Percentiles rank a stretch among this genome's conserved stretches.
Evolutionary conservation across 2,797 vertebrate species (phyloP).

Genomic region (Prunella strophiata): DNA sequence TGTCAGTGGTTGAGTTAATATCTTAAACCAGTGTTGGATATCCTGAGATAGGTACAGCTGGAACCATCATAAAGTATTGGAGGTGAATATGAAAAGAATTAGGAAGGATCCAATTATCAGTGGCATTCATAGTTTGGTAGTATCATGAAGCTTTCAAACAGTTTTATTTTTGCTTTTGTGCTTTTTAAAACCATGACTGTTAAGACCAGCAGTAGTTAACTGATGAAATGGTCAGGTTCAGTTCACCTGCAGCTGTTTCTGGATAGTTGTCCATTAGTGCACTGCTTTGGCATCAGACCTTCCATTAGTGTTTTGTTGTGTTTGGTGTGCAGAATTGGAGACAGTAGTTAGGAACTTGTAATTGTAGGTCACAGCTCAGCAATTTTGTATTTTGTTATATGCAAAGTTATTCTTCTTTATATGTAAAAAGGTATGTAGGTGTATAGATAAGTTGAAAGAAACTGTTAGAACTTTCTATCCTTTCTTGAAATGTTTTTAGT

Average conservation of each 20-base stretch:
- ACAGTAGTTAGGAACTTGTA: neutral
- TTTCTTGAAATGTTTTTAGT: neutral
- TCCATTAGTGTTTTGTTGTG: neutral
- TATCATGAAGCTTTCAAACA: neutral
- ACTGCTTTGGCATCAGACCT: neutral
- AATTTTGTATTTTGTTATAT: neutral
- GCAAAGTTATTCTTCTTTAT: neutral
- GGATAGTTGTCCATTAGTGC: neutral
- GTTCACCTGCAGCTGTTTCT: neutral
- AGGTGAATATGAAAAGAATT: neutral
- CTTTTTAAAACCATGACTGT: neutral
- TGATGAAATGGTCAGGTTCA: neutral
- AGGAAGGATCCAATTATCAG: neutral
- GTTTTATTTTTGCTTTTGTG: neutral
- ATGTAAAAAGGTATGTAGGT: neutral
- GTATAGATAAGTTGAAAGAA: neutral
- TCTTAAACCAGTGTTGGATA: neutral
- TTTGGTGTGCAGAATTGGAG: neutral
- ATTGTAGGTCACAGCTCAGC: neutral
- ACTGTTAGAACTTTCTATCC: neutral
- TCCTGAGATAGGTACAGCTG: neutral
- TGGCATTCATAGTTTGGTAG: neutral
- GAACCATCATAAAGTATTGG: neutral
- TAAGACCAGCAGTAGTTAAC: neutral
- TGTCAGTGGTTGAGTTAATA: neutral